Evolutionary conservation across 2,888 invertebrate genomes (phyloP), one percentile per base, ranked within the genome.

Genomic region (Anodontia alba): DNA sequence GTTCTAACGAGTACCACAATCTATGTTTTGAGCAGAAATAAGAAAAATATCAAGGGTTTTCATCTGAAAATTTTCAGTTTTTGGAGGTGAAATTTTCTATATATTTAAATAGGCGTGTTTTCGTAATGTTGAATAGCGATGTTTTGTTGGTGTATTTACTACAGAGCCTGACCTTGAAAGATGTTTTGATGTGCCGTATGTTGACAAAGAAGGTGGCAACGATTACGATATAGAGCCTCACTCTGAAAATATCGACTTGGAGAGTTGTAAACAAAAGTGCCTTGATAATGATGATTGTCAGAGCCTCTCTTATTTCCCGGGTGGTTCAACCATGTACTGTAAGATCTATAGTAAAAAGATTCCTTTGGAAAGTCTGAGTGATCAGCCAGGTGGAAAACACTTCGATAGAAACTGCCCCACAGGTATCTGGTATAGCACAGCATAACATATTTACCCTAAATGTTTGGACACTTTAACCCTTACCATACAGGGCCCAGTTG

Each of bases 191-290:
- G 33, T 33, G 1, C 7, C 33, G 20, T 33, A 62, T 33, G 29
- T 33, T 12, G 20, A 62, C 33, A 62, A 62, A 62, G 62, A 62
- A 33, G 62, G 62, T 1, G 62, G 62, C 23, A 62, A 62, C 29
- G 62, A 10, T 33, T 31, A 3, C 10, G 20, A 31, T 5, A 62
- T 62, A 20, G 33, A 23, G 31, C 8, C 23, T 23, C 3, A 20
- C 1, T 10, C 23, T 57, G 17, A 20, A 33, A 23, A 23, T 17
- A 46, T 46, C 17, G n/a, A 12, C 46, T 17, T 62, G 17, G 20
- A 62, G 3, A 17, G 1, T 1, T 62, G 62, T 20, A 62, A 62
- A 33, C 10, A 62, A 33, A 20, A 23, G 17, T 62, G 62, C 33
- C 33, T 31, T 10, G 33, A 31, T 33, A 15, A 31, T 15, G 20